Evolutionary conservation across 2,888 invertebrate genomes (phyloP), one percentile per base, ranked within the genome.

Genomic region (Diachrysia chrysitis): DNA sequence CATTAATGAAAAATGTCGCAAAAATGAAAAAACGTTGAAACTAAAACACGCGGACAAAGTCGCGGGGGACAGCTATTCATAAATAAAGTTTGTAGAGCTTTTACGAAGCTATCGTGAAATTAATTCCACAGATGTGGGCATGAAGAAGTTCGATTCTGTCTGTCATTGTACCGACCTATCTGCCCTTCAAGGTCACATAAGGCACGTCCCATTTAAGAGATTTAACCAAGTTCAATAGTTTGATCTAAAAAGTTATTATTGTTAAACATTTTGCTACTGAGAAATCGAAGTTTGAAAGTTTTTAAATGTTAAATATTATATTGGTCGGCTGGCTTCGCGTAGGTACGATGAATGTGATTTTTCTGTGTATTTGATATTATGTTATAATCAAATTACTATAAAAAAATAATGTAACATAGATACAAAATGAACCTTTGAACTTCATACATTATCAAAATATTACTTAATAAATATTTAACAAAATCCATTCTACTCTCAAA

Each of bases 131-230:
- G 35, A 64, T 65, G 58, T 9, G 60, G 54, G 29, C 25, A 14
- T 46, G 46, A 54, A 59, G 35, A 65, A 64, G 17, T 63, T 79
- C 32, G 32, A 69, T 76, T 61, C 48, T 17, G n/a, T 9, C 5
- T 77, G 59, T 55, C 70, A 66, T 78, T 73, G 67, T 37, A 12
- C 16, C 63, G 61, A 61, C 78, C 73, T 57, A 58, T 55, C 1
- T 59, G 54, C 51, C 66, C 63, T 74, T 62, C 14, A 23, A 53
- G 75, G 63, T 61, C 69, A 63, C 37, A 55, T 16, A 58, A 66
- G 76, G 60, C 77, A 63, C 70, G 67, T 58, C 21, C 57, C 51
- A 56, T 73, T 66, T 58, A 70, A 12, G 16, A 48, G 35, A 58
- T 51, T 62, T 59, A 58, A 51, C 48, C 48, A 37, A 68, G 48